Evolutionary conservation across 2,113 vertebrate species (phyloP), one percentile per base, ranked within the genome.

Genomic region (Scytalopus superciliaris): DNA sequence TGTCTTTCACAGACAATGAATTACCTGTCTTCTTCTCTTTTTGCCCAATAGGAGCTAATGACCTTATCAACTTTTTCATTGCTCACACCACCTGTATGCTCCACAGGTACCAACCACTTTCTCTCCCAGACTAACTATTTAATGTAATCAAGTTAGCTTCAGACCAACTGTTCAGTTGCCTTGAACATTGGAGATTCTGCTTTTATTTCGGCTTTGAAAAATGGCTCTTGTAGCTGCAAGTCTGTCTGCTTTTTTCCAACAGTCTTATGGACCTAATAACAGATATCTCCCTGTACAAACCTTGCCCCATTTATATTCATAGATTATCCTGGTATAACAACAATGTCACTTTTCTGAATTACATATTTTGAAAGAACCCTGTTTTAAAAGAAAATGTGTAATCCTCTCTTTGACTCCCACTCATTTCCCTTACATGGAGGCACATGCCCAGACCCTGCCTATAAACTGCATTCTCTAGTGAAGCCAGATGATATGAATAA

Each of bases 171-270:
- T 59, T 90, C 64, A 24, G 25, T 75, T 89, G 47, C 68, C 64
- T 75, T 89, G 89, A 81, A 78, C 64, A 90, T 4, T 5, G 10
- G 92, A 93, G 56, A 66, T 49, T 21, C 35, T 90, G 24, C 39
- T 90, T 90, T 84, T 84, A 81, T 75, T 94, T 93, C 60, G 80
- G 42, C 50, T 93, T 87, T 90, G 73, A 90, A 87, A 86, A 96
- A 59, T 44, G 33, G 8, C 27, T 78, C n/a, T 67, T 59, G 45
- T 18, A 63, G 8, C 60, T 84, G 73, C 67, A 93, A 92, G 60
- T 50, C 23, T 93, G 30, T 17, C 42, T 81, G 45, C 0, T 69
- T 84, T 83, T 64, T 67, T 27, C n/a, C 52, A 67, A 3, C 59
- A 55, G 14, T 59, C 39, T 88, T 6, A 13, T 84, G 31, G 27